A percentile compares a stretch with the other conserved stretches of the same genome.
Evolutionary conservation across 2,888 invertebrate genomes (phyloP).

Genomic region (Dryadula phaetusa): DNA sequence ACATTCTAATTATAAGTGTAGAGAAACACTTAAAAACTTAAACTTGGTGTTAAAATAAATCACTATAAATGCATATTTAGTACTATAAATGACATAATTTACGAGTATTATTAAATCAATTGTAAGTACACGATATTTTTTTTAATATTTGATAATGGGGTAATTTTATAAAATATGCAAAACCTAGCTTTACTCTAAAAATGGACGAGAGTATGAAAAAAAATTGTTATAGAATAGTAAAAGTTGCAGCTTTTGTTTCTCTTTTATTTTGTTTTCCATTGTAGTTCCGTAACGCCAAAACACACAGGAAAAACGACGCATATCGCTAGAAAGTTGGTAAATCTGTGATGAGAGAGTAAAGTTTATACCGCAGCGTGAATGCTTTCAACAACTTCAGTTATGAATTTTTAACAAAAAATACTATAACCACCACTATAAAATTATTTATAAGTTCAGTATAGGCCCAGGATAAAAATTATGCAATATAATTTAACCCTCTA

Average conservation of each 20-base stretch:
- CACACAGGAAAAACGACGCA: constrained; percentile 32
- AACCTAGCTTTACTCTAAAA: background rate
- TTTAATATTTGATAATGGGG: background rate
- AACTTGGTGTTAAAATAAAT: background rate
- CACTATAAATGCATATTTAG: background rate
- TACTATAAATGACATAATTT: background rate
- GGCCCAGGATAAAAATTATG: background rate
- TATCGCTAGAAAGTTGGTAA: constrained; percentile 41
- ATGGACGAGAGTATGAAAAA: background rate
- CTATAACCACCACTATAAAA: constrained; percentile 2
- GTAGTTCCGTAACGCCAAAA: constrained; percentile 37
- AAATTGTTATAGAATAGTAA: constrained; percentile 14
- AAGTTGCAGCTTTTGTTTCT: constrained; percentile 37
- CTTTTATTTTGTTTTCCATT: constrained; percentile 31
- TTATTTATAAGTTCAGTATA: constrained; percentile 11
- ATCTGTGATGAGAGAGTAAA: constrained; percentile 40
- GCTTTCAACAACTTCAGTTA: constrained; percentile 35
- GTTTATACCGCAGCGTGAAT: constrained; percentile 36
- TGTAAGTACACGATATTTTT: background rate
- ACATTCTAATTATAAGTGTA: too few relatives aligned
- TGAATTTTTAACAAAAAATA: constrained; percentile 32
- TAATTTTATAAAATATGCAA: background rate
- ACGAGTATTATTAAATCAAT: background rate
- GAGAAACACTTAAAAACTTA: too few relatives aligned
- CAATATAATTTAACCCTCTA: too few relatives aligned